Evolutionary conservation across 2,113 vertebrate species (phyloP), one percentile per base, ranked within the genome.

Genomic region (Zingel zingel): DNA sequence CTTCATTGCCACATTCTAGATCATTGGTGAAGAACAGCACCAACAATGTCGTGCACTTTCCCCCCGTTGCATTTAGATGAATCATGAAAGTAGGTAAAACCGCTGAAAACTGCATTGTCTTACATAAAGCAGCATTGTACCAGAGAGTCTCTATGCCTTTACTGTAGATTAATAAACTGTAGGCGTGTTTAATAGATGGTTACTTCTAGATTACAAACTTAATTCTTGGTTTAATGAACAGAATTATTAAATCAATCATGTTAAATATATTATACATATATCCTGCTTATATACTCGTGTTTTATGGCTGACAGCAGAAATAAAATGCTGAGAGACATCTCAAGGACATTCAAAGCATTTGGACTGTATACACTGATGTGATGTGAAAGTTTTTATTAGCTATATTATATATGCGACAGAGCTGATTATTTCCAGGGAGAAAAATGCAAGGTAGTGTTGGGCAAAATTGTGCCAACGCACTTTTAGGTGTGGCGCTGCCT

Each of bases 391-490:
- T 43, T 59, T 45, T n/a, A n/a, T 47, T 53, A 63, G n/a, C 23
- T 30, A 25, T 25, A 25, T 25, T 25, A 25, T 66, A 8, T 18
- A 19, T 65, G 3, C 47, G 36, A 71, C n/a, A 9, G 15, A 36
- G 7, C n/a, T 15, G 30, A 71, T 74, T 74, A 25, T 53, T 65
- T 47, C 21, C 3, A 47, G 14, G 21, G 9, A 77, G 27, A 58
- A 64, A 53, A 43, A 58, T 36, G n/a, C 30, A 27, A 36, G 15
- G 9, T 39, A 78, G 50, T 58, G 48, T 47, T 27, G 3, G 2
- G 7, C 36, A 65, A 51, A 80, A 79, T 50, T 53, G 18, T 39
- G 65, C 67, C n/a, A n/a, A 56, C 36, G 75, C 48, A 77, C 53
- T 78, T 66, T 77, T 43, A 39, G 47, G 30, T 6, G 15, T 21